Conservation (phyloP, 1,140 invertebrate genomes). For the Ganaspis sp. region DNA sequence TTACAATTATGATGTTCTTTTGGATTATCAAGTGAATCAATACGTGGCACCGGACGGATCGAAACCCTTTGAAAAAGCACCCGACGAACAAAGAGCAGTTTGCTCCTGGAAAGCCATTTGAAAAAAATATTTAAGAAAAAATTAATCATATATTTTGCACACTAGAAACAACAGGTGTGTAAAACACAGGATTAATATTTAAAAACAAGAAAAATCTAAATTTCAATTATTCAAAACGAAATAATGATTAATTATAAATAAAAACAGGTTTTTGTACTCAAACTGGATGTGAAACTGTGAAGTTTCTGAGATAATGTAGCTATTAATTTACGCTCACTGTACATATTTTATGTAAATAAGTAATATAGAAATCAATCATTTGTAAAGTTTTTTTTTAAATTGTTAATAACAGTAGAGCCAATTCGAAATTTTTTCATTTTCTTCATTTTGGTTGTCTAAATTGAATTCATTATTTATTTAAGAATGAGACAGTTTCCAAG, state of each 20-base stretch:
- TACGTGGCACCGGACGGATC: conserved; percentile 84
- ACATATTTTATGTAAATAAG: conserved; percentile 6
- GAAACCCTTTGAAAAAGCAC: conserved; percentile 83
- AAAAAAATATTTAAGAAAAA: conserved; percentile 14
- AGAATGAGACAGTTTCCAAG: neutral
- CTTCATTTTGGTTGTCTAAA: neutral
- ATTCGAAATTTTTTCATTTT: neutral
- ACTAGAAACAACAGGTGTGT: no score
- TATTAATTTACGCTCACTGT: neutral
- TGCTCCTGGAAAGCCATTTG: conserved; percentile 83
- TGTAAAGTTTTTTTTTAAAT: neutral
- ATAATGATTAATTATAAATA: neutral
- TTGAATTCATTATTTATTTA: neutral
- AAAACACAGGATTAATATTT: no score
- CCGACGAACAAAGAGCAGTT: conserved; percentile 83
- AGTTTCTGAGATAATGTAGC: neutral
- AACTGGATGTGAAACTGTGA: neutral
- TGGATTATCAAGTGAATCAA: conserved; percentile 88
- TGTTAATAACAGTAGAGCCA: conserved; percentile 1
- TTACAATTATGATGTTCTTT: conserved; percentile 86
- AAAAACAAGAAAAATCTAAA: neutral
- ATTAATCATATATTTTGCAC: neutral
- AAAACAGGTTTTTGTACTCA: neutral
- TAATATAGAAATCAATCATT: conserved; percentile 13
- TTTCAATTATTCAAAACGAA: neutral